Base-by-base conservation (phyloP, 64 coral and sea anemone genomes). In the Stylophora pistillata region DNA sequence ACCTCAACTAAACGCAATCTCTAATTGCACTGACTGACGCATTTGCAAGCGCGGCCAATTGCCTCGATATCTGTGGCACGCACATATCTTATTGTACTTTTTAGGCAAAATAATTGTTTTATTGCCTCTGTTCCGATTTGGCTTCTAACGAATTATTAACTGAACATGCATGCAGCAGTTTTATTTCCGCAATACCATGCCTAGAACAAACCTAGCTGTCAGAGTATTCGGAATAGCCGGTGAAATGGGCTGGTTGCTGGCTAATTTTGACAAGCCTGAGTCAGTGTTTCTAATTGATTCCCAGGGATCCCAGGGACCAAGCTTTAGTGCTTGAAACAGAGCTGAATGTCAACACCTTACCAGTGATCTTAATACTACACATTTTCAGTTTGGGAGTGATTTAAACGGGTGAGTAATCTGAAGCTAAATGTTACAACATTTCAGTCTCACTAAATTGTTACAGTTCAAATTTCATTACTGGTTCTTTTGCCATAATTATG, bases 371-470 rank as follows among this genome's bases (percentile, higher is more conserved):
- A 89, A 88, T 15, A 58, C 91, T 20, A 93, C 94, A 25, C 94
- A 96, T 86, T 96, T 96, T 70, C 64, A 86, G 0, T 58, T 96
- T 26, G 94, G 94, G 82, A 80, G 71, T 26, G 83, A 90, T 69
- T 13, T 6, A 0, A 87, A 89, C 55, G 71, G 52, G 94, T 95
- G 34, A 78, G 86, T 57, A 47, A 47, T 47, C 37, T 47, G 37
- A 7, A 47, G 37, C 37, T 47, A 47, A 47, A 47, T 47, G 37
- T 47, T 47, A 47, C 3, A 47, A 47, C 7, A 7, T 47, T 47
- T 47, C 37, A 47, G 37, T 47, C 37, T 47, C 7, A 7, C 3
- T 47, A 7, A 47, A 47, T 47, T 47, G 3, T 47, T 47, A 47
- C 37, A 47, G 7, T 7, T 47, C 37, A 47, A 7, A 4, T 47